A percentile compares a stretch with the other conserved stretches of the same genome.
Evolutionary conservation across 2,888 invertebrate species (phyloP).

Genomic region (Chloromyia formosa): DNA sequence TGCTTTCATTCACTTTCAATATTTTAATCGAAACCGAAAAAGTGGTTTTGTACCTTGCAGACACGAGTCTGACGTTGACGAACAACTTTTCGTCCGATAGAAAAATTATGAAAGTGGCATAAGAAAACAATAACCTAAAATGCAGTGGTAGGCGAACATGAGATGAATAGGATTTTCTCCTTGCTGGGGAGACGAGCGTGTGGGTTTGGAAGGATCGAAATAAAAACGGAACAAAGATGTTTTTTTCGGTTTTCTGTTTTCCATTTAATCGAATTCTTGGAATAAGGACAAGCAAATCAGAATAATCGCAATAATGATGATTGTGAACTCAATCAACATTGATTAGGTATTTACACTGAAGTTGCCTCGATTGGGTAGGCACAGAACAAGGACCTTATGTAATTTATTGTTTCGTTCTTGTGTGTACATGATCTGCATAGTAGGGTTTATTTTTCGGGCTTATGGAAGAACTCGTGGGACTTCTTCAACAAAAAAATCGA

Average conservation of each 20-base stretch:
- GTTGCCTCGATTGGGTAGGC: not conserved
- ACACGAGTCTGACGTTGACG: conserved; percentile 9
- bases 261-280: conserved; percentile 11
- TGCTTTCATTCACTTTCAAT: not conserved
- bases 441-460: too few relatives aligned
- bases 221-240: not conserved
- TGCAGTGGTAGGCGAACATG: too few relatives aligned
- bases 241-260: not conserved
- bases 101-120: conserved; percentile 28
- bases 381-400: too few relatives aligned
- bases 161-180: too few relatives aligned
- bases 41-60: conserved; percentile 26
- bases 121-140: not conserved
- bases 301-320: conserved; percentile 33
- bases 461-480: too few relatives aligned
- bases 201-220: not conserved
- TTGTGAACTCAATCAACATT: conserved; percentile 40
- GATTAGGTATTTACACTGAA: conserved; percentile 36
- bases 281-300: conserved; percentile 36
- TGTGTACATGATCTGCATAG: too few relatives aligned
- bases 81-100: conserved; percentile 30
- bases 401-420: too few relatives aligned
- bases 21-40: conserved; percentile 32
- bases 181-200: not conserved
- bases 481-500: too few relatives aligned